A percentile compares a stretch with the other conserved stretches of the same genome.
These are phyloP conservation scores for Ernsta delagoae DNA, from an alignment of 2,888 invertebrate genomes.

Conservation along the genomic window DNA sequence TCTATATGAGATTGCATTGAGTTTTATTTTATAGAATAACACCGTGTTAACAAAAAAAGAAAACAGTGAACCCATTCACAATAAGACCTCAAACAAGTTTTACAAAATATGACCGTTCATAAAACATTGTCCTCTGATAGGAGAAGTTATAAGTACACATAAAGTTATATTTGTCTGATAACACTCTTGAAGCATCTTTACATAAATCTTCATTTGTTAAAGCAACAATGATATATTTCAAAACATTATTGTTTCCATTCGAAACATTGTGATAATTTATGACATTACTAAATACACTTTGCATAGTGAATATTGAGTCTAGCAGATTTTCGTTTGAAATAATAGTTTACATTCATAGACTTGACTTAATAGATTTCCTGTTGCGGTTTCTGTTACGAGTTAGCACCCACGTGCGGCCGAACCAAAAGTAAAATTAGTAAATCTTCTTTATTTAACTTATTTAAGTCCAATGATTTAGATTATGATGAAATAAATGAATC, in stretches of 20 bases:
- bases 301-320: not conserved
- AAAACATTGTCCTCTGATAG: slow-evolving; percentile 46
- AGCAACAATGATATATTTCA: slow-evolving; percentile 44
- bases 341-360: not conserved
- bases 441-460: not conserved
- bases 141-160: slow-evolving; percentile 45
- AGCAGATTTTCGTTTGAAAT: not conserved
- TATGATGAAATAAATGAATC: no score
- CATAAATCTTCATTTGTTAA: slow-evolving; percentile 62
- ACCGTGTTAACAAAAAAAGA: not conserved
- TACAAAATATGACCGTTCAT: slow-evolving; percentile 41
- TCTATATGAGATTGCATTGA: not conserved
- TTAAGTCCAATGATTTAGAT: no score
- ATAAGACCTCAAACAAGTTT: slow-evolving; percentile 25
- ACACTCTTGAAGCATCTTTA: slow-evolving; percentile 54
- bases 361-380: not conserved
- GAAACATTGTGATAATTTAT: slow-evolving; percentile 40
- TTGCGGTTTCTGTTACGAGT: not conserved
- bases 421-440: not conserved
- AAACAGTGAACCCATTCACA: slow-evolving; percentile 15
- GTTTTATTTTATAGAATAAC: not conserved
- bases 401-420: not conserved
- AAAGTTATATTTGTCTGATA: slow-evolving; percentile 63
- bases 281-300: slow-evolving; percentile 16
- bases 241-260: slow-evolving; percentile 38